These are phyloP conservation scores for Meghimatium bilineatum DNA, from an alignment of 2,888 invertebrate genomes.

Conservation along the genomic window DNA sequence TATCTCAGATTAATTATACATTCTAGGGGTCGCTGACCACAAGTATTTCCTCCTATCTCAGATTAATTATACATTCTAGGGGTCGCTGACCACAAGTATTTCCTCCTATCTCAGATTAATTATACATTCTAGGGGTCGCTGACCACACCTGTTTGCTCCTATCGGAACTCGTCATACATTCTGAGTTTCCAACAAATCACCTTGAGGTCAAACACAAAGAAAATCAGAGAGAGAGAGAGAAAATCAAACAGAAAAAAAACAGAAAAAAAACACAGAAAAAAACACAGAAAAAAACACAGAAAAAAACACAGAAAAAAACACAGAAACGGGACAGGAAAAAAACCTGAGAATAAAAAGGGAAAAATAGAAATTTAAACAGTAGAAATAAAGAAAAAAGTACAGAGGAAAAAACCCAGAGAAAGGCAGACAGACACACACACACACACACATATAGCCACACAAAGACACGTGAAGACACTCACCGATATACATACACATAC, in stretches of 20 bases:
- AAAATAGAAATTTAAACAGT: not conserved
- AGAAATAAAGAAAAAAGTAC: not conserved
- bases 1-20: too few species aligned
- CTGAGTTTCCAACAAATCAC: too few species aligned
- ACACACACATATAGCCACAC: not conserved
- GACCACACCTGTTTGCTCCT: too few species aligned
- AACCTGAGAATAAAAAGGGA: not conserved
- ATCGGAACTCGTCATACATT: too few species aligned
- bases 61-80: too few species aligned
- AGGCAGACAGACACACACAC: slow-evolving; percentile 29
- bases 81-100: too few species aligned
- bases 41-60: too few species aligned
- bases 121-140: too few species aligned
- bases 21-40: too few species aligned
- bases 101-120: too few species aligned
- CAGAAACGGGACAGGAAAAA: not conserved
- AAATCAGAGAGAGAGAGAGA: not conserved
- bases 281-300: not conserved
- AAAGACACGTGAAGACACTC: slow-evolving; percentile 10
- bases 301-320: not conserved
- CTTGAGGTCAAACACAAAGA: too few species aligned
- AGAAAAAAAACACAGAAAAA: not conserved
- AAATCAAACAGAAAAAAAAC: not conserved
- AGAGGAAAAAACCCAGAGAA: slow-evolving; percentile 29
- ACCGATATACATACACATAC: slow-evolving; percentile 18